Base-by-base conservation (phyloP, 2,113 vertebrate genomes). In the Acrocephalus kingi region DNA sequence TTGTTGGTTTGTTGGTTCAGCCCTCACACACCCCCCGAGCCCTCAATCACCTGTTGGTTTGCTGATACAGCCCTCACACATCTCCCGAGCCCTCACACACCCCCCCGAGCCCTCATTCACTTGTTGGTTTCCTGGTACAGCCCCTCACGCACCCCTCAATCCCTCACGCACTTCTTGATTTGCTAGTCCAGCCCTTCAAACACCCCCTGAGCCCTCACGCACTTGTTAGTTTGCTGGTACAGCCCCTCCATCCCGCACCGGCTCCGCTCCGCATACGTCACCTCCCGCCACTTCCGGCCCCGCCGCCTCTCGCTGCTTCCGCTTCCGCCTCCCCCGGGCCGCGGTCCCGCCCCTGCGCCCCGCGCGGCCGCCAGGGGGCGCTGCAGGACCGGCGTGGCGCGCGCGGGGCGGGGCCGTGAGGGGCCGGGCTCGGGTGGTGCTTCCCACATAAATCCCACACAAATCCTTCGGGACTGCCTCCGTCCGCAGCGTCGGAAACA, bases 171-270 rank as follows among this genome's bases (percentile, higher is more conserved):
- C 35, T 55, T 33, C 37, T 28, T 20, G 39, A 39, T 73, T n/a
- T 74, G 41, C 24, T 15, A 39, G 23, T 56, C 20, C 39, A 74
- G 10, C 19, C 71, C 52, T 15, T 56, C 31, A 56, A 39, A 23
- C 33, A 16, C 30, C 39, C 39, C 37, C 3, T 13, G 13, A 4
- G 5, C 30, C 30, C 62, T 45, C 62, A 64, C 61, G 11, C 54
- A 55, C 54, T 54, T 54, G 27, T 27, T 51, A 24, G 24, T 27
- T 51, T 51, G 49, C 49, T 51, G 24, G 49, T 27, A 51, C 49
- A 51, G 49, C 49, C 35, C 35, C 35, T 99, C 99, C 99, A 99
- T 99, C 4, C 19, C 82, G 78, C 52, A 37, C 41, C 20, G n/a
- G 6, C 67, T 10, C 56, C 41, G 7, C 35, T 35, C 72, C n/a